These are phyloP conservation scores for Montipora efflorescens DNA, from an alignment of 64 coral and sea anemone species.

Conservation along the genomic window DNA sequence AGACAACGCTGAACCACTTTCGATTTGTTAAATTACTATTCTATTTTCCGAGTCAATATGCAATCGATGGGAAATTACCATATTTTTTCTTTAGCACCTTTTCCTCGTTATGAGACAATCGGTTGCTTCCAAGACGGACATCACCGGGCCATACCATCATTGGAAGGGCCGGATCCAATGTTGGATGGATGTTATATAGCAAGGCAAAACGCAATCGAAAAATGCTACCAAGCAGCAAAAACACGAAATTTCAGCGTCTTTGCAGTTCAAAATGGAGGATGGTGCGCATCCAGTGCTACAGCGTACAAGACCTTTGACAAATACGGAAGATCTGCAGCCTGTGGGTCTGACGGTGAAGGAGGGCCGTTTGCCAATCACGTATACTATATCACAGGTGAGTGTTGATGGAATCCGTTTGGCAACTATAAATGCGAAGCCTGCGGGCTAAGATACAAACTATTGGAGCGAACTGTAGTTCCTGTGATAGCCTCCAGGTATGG, in stretches of 20 bases:
- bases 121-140: background rate
- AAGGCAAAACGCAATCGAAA: background rate
- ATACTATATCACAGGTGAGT: background rate
- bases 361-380: constrained; percentile 11
- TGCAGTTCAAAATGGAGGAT: constrained; percentile 18
- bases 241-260: background rate
- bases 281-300: constrained; percentile 7
- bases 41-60: too few relatives aligned
- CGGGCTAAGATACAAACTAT: too few relatives aligned
- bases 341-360: background rate
- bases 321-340: background rate
- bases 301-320: constrained; percentile 3
- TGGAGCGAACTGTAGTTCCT: too few relatives aligned
- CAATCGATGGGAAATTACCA: too few relatives aligned
- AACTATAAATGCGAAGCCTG: background rate
- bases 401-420: background rate
- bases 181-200: background rate
- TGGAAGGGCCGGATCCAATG: background rate
- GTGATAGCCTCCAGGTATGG: too few relatives aligned
- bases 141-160: background rate
- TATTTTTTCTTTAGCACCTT: background rate
- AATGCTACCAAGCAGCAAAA: background rate
- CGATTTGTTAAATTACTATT: too few relatives aligned
- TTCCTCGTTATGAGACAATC: background rate
- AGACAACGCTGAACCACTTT: too few relatives aligned